A percentile compares a stretch with the other conserved stretches of the same genome.
Conservation (phyloP, 2,888 invertebrate genomes). For the Ochropleura plecta region DNA sequence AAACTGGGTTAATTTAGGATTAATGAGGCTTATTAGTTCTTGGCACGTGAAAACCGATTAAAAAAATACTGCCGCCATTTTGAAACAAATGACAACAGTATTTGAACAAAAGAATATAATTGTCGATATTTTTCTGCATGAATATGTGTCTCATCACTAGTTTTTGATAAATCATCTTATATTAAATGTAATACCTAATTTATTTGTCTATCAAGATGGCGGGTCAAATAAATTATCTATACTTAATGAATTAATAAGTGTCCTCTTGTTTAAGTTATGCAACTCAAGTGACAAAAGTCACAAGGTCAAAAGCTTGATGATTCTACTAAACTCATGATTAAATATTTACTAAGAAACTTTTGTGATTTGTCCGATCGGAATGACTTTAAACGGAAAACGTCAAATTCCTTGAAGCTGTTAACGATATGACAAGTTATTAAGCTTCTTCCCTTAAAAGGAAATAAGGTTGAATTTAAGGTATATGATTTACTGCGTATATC, state of each 20-base stretch:
- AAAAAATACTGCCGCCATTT: background rate
- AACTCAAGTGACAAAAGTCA: background rate
- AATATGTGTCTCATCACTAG: slow-evolving; percentile 1
- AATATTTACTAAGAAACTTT: slow-evolving; percentile 43
- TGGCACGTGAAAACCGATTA: slow-evolving; percentile 10
- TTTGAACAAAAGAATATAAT: background rate
- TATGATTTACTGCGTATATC: slow-evolving; percentile 6
- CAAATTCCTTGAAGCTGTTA: slow-evolving; percentile 1
- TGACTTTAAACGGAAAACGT: background rate
- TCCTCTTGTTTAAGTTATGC: slow-evolving; percentile 2
- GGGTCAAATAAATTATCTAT: slow-evolving; percentile 12
- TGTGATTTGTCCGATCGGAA: background rate
- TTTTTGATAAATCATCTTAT: background rate
- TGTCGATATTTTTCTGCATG: background rate
- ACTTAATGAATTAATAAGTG: background rate
- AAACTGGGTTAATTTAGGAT: slow-evolving; percentile 45
- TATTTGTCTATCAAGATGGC: slow-evolving; percentile 3
- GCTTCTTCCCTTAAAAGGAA: background rate
- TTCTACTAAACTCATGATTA: slow-evolving; percentile 32
- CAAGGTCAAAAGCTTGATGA: slow-evolving; percentile 19
- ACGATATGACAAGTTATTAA: background rate
- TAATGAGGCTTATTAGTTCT: slow-evolving; percentile 13
- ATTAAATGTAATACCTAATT: background rate
- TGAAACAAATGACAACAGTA: slow-evolving; percentile 2
- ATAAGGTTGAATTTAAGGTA: slow-evolving; percentile 10